Evolutionary conservation across 2,797 vertebrate genomes (phyloP).

Genomic region (Rallus crepitans): DNA sequence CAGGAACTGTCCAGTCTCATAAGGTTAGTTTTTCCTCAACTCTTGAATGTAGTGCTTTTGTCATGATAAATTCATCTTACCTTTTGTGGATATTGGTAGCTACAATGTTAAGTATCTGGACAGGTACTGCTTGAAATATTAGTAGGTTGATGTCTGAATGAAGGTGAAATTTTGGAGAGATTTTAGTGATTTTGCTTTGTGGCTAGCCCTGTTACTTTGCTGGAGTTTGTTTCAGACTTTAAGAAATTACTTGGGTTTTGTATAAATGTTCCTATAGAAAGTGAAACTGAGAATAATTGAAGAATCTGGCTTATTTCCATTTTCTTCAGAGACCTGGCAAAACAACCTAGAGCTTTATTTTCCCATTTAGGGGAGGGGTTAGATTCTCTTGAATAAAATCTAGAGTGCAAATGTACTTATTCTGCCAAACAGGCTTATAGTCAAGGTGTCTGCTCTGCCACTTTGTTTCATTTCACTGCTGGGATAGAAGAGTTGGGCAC

Average conservation of each 20-base stretch:
- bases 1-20: neutral
- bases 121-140: neutral
- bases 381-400: neutral
- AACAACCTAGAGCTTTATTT: neutral
- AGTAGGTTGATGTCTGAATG: neutral
- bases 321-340: neutral
- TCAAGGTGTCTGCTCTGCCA: neutral
- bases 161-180: neutral
- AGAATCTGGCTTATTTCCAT: neutral
- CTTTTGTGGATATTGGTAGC: neutral
- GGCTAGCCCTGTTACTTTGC: neutral
- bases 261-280: neutral
- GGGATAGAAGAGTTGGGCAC: neutral
- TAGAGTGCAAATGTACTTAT: neutral
- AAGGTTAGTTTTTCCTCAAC: constrained; percentile 40
- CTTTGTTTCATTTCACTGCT: neutral
- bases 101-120: neutral
- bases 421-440: neutral
- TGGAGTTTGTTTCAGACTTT: neutral
- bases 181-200: neutral
- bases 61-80: neutral
- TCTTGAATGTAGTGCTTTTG: neutral
- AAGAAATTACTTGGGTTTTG: fast-evolving
- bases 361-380: neutral
- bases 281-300: neutral